These are phyloP conservation scores for Amiota minor DNA, from an alignment of 2,888 invertebrate genomes.

Conservation along the genomic window DNA sequence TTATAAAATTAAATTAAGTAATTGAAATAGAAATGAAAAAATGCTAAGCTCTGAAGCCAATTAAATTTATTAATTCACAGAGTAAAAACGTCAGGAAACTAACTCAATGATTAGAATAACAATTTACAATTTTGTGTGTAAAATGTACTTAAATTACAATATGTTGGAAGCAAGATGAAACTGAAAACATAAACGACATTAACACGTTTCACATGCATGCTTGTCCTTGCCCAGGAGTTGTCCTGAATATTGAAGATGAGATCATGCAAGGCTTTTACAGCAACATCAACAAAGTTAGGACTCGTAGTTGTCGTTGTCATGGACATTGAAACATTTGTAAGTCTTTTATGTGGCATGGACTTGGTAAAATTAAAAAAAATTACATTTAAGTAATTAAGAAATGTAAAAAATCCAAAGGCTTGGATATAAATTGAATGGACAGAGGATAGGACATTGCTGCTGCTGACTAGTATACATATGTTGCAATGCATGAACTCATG, in stretches of 20 bases:
- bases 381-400: slow-evolving; percentile 2
- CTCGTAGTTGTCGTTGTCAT: background rate
- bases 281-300: background rate
- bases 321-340: background rate
- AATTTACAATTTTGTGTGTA: too few species aligned
- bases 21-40: too few species aligned
- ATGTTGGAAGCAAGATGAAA: background rate
- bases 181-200: background rate
- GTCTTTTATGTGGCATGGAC: background rate
- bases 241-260: too few species aligned
- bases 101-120: too few species aligned
- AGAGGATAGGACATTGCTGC: background rate
- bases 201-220: background rate
- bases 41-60: too few species aligned
- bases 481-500: slow-evolving; percentile 2
- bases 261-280: background rate
- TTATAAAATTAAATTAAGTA: too few species aligned
- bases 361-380: slow-evolving; percentile 17
- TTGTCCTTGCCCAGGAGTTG: too few species aligned
- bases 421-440: background rate
- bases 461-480: background rate
- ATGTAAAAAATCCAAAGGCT: background rate
- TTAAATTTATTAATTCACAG: too few species aligned
- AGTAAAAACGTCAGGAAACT: too few species aligned
- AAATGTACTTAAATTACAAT: slow-evolving; percentile 2